Conservation (phyloP, 2,797 vertebrate species). For the Rhyacichthys aspro region DNA sequence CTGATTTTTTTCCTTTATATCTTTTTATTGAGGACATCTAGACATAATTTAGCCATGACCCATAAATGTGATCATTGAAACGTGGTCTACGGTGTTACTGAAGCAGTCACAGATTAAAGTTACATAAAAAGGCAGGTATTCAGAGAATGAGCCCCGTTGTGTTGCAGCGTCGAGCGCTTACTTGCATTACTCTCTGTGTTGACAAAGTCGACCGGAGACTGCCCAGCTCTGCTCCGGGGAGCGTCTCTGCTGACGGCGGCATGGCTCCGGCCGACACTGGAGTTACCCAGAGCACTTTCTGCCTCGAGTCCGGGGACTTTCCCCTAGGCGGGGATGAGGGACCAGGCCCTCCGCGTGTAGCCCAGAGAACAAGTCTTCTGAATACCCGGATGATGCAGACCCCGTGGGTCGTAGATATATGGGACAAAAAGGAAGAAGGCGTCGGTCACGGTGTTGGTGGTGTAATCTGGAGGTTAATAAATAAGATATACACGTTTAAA, state of each 20-base stretch:
- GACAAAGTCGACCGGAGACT: conserved; percentile 49
- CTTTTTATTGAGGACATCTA: too few relatives aligned
- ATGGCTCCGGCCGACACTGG: neutral
- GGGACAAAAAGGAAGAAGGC: accelerated
- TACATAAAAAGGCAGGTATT: conserved; percentile 54
- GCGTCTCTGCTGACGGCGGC: conserved; percentile 21
- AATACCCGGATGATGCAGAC: conserved; percentile 20
- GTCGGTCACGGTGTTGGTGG: conserved; percentile 15
- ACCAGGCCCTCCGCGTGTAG: conserved; percentile 48
- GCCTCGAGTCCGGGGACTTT: conserved; percentile 77
- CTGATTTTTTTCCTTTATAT: too few relatives aligned
- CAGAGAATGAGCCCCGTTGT: conserved; percentile 81
- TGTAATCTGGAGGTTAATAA: too few relatives aligned
- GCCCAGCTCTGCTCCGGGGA: conserved; percentile 45
- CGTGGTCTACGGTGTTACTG: too few relatives aligned
- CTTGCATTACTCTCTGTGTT: conserved; percentile 63
- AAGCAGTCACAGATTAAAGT: too few relatives aligned
- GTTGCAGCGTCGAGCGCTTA: conserved; percentile 20
- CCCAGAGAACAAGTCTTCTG: conserved; percentile 76
- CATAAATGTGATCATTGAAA: too few relatives aligned
- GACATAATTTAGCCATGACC: too few relatives aligned
- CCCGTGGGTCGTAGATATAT: accelerated
- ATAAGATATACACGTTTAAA: too few relatives aligned
- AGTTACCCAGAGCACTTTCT: conserved; percentile 67
- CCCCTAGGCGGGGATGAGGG: conserved; percentile 63